phyloP scores from a whole-genome alignment of 2,888 invertebrate species.

The Drosophila flavopinicola region DNA sequence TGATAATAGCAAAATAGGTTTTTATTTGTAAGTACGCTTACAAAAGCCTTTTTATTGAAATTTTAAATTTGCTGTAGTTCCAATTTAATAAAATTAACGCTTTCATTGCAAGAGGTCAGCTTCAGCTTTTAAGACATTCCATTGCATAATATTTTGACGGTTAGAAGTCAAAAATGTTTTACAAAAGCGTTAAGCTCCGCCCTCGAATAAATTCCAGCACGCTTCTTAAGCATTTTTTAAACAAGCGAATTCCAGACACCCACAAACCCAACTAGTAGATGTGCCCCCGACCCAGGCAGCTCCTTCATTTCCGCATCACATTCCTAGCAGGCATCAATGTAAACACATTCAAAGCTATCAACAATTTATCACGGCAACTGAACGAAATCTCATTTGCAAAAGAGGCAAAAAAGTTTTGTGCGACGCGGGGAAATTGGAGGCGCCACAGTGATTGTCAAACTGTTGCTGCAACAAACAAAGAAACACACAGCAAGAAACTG shows the following conservation, averaged over 20 bases:
- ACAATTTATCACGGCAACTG: conserved; percentile 76
- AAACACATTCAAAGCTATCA: conserved; percentile 72
- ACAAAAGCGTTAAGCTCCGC: conserved; percentile 11
- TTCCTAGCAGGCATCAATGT: conserved; percentile 59
- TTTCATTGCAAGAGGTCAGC: conserved; percentile 4
- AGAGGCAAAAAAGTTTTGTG: conserved; percentile 53
- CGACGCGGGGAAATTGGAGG: neutral
- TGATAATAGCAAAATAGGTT: too few species aligned
- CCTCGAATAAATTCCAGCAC: conserved; percentile 41
- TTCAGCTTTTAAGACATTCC: conserved; percentile 13
- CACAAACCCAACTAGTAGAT: conserved; percentile 1
- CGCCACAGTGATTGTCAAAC: conserved; percentile 61
- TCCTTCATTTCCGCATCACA: conserved; percentile 41
- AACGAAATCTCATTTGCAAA: conserved; percentile 74
- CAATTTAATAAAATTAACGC: too few species aligned
- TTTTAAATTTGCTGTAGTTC: too few species aligned
- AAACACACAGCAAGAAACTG: conserved; percentile 14
- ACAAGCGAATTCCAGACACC: conserved; percentile 54
- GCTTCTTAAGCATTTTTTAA: conserved; percentile 32
- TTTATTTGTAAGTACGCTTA: too few species aligned
- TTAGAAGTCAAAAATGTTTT: conserved; percentile 29
- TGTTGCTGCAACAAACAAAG: conserved; percentile 39
- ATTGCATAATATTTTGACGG: conserved; percentile 34
- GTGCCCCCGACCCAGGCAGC: conserved; percentile 19
- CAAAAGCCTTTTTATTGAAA: too few species aligned